Evolutionary conservation across 2,113 vertebrate species (phyloP).

Genomic region (Cyprinus carpio): DNA sequence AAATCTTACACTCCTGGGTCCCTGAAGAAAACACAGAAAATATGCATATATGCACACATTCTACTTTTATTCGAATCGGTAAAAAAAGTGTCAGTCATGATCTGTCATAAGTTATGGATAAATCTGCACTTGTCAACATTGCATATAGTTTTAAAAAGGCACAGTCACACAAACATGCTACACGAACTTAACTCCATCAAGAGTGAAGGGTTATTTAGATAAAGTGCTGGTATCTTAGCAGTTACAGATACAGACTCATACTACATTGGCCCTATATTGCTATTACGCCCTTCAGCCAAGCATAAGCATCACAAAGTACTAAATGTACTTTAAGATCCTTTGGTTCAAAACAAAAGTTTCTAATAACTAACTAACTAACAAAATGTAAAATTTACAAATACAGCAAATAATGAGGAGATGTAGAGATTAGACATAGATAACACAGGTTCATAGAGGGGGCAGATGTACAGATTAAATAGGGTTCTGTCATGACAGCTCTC

Average conservation of each 20-base stretch:
- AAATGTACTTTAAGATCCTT: neutral
- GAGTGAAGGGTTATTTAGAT: neutral
- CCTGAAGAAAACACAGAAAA: conserved; percentile 84
- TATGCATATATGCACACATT: conserved; percentile 11
- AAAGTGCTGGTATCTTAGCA: neutral
- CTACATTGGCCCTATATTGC: no score
- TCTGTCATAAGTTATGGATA: neutral
- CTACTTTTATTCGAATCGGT: neutral
- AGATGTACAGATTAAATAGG: neutral
- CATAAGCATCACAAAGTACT: neutral
- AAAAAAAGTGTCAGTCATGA: neutral
- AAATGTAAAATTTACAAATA: neutral
- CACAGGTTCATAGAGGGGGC: neutral
- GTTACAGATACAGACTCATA: neutral
- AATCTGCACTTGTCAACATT: neutral
- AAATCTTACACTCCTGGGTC: conserved; percentile 81
- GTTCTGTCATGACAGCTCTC: no score
- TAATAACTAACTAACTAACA: neutral
- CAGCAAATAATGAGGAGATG: neutral
- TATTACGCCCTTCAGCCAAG: no score
- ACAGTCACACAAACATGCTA: neutral
- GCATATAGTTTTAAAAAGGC: neutral
- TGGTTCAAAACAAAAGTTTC: neutral
- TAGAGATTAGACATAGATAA: neutral
- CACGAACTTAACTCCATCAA: neutral